These are phyloP conservation scores for Orthosia gracilis DNA, from an alignment of 2,888 invertebrate species.

Conservation along the genomic window DNA sequence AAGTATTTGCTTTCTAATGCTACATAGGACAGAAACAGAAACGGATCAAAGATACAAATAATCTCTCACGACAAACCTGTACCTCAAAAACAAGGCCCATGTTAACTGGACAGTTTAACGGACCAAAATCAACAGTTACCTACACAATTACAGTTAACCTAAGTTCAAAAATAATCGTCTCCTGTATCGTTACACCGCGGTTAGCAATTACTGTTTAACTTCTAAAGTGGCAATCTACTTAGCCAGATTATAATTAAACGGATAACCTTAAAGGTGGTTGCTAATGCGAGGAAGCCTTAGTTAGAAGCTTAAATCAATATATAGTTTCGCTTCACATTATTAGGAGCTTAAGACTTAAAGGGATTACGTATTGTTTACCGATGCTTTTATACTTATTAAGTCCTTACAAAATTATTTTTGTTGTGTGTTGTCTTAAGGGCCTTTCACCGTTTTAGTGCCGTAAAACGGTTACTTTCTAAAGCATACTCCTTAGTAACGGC, in stretches of 20 bases:
- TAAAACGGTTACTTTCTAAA: too few species aligned
- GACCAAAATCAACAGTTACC: background rate
- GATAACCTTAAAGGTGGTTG: constrained; percentile 45
- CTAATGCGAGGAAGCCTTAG: constrained; percentile 58
- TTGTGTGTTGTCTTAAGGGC: too few species aligned
- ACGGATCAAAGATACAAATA: constrained; percentile 9
- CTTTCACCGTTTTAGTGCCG: too few species aligned
- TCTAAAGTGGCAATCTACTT: constrained; percentile 55
- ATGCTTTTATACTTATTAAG: constrained; percentile 6
- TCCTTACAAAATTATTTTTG: too few species aligned
- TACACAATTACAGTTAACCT: constrained; percentile 46
- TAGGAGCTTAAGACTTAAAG: constrained; percentile 7
- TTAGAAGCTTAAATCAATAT: constrained; percentile 40
- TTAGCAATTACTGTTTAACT: constrained; percentile 60
- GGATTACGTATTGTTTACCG: constrained; percentile 16
- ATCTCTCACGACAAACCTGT: constrained; percentile 28
- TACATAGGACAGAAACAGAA: constrained; percentile 6
- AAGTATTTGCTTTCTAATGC: background rate
- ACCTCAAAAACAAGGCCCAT: constrained; percentile 2
- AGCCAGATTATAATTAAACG: constrained; percentile 61
- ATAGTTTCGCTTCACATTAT: constrained; percentile 18
- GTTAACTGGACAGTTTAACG: constrained; percentile 16
- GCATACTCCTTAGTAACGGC: too few species aligned
- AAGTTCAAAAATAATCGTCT: constrained; percentile 51
- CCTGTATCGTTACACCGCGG: constrained; percentile 44